Evolutionary conservation across 2,888 invertebrate species (phyloP), one percentile per base, ranked within the genome.

Genomic region (Amphimallon solstitiale): DNA sequence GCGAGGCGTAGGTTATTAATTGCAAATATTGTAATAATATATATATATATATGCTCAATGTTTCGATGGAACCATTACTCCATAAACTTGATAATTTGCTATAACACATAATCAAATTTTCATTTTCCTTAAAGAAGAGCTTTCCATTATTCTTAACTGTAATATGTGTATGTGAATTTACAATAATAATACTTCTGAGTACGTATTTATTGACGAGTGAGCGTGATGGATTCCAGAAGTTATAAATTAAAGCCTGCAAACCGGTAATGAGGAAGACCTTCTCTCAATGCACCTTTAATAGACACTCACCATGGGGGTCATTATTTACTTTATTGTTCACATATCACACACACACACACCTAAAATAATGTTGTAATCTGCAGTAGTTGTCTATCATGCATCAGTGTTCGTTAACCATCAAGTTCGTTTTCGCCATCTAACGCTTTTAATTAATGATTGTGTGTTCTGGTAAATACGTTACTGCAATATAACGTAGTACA

Each of bases 281-380:
- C 43, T 14, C 14, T 9, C 1, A 6, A 43, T 34, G 43, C 29
- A 59, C 2, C 15, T 43, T 29, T 43, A 43, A 59, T 45, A 59
- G 56, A 51, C 29, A 15, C 15, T 9, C 19, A 43, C 14, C 29
- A 59, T 59, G 19, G 10, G 12, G 29, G 29, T 45, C 56, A 43
- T 59, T 45, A 29, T 59, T 59, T 43, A 34, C 29, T 23, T 29
- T 29, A 59, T 59, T 59, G 56, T 43, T 34, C 29, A 34, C 56
- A 29, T 29, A 9, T 12, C 35, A 43, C 21, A 21, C 40, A 19
- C 10, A 19, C 12, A 34, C 17, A 51, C 34, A 63, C 51, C 34
- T 38, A 63, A 63, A 63, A 51, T 63, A 63, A 63, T 63, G 63
- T 49, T 40, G 38, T 51, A 49, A 63, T 63, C 63, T 51, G 29